These are phyloP conservation scores for Xylocampa areola DNA, from an alignment of 2,888 invertebrate genomes.

Conservation along the genomic window DNA sequence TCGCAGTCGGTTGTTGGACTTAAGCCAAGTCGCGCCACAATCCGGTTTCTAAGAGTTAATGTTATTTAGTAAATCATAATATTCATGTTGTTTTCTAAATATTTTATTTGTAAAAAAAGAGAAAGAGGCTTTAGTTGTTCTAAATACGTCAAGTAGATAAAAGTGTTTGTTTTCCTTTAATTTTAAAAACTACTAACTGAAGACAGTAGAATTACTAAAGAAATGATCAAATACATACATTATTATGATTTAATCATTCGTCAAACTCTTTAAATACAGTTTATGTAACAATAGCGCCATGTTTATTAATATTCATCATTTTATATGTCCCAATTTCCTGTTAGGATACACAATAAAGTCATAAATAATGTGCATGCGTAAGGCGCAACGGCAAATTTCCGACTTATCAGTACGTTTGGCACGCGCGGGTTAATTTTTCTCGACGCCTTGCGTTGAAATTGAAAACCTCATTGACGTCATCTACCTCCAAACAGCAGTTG, in stretches of 20 bases:
- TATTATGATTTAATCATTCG: background rate
- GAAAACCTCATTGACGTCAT: constrained; percentile 62
- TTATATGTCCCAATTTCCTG: constrained; percentile 38
- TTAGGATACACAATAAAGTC: constrained; percentile 30
- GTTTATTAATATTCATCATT: constrained; percentile 24
- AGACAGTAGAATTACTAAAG: too few relatives aligned
- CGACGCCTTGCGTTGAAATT: constrained; percentile 47
- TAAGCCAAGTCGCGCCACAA: constrained; percentile 23
- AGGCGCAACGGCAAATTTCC: constrained; percentile 58
- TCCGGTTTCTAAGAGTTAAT: constrained; percentile 2
- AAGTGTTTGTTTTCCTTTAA: too few relatives aligned
- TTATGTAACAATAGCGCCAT: constrained; percentile 3
- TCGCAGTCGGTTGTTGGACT: constrained; percentile 26
- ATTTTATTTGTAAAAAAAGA: too few relatives aligned
- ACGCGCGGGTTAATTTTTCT: constrained; percentile 53
- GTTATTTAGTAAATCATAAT: constrained; percentile 5
- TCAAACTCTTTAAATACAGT: background rate
- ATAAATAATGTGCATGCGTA: constrained; percentile 18
- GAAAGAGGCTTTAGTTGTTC: too few relatives aligned
- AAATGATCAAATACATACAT: background rate
- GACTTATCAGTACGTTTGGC: constrained; percentile 62
- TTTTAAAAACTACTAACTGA: too few relatives aligned
- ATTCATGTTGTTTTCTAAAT: too few relatives aligned
- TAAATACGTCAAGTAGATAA: too few relatives aligned
- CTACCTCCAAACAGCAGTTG: constrained; percentile 9